phyloP scores from a whole-genome alignment of 1,140 invertebrate species.

The Daktulosphaira vitifoliae region DNA sequence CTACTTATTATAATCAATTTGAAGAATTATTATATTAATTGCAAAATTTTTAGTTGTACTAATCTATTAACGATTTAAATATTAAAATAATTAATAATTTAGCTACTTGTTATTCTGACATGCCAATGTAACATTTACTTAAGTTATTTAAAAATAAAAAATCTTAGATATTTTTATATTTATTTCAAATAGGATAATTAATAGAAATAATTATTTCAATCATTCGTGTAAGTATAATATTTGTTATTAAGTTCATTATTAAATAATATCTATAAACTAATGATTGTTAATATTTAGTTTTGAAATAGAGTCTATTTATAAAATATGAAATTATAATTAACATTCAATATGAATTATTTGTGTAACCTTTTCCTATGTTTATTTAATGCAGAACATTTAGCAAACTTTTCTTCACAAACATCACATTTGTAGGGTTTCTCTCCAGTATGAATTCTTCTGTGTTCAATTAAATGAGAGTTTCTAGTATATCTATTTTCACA shows the following conservation, averaged over 20 bases:
- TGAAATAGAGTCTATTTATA: no score
- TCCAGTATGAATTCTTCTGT: slow-evolving; percentile 51
- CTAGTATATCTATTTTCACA: slow-evolving; percentile 39
- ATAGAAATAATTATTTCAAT: background rate
- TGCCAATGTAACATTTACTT: no score
- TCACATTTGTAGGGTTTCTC: slow-evolving; percentile 61
- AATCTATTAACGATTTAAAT: no score
- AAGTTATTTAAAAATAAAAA: no score
- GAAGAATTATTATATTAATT: no score
- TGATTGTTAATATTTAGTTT: background rate
- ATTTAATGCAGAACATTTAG: slow-evolving; percentile 39
- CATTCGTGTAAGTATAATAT: background rate
- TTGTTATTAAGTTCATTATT: background rate
- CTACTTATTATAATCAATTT: no score
- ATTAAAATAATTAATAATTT: no score
- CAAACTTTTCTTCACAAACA: slow-evolving; percentile 58
- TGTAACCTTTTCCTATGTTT: slow-evolving; percentile 32
- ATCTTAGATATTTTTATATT: no score
- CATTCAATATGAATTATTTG: background rate
- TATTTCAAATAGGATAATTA: no score
- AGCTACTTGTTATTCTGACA: no score
- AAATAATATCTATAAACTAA: background rate
- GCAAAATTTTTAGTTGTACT: no score
- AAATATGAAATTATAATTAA: no score
- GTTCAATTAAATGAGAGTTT: slow-evolving; percentile 39